These are phyloP conservation scores for Riptortus pedestris DNA, from an alignment of 1,140 invertebrate genomes.

Conservation along the genomic window DNA sequence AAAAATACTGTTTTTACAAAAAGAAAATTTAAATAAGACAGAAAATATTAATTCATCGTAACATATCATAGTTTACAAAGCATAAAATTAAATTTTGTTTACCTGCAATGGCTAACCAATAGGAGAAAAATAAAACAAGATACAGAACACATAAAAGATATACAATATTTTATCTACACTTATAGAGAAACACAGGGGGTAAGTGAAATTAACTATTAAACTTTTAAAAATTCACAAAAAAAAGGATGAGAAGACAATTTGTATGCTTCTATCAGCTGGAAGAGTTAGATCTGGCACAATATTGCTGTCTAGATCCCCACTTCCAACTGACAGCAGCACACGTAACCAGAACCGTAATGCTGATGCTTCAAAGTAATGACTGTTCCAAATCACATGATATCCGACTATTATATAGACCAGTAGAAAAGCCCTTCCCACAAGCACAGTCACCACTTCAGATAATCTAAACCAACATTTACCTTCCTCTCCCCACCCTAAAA, in stretches of 20 bases:
- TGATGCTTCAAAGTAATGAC: too few species aligned
- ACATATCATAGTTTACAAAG: background rate
- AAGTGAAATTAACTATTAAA: too few species aligned
- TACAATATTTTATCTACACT: too few species aligned
- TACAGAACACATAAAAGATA: background rate
- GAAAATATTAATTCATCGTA: background rate
- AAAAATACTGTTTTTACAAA: conserved; percentile 1
- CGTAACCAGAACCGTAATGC: background rate
- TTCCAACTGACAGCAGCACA: conserved; percentile 42
- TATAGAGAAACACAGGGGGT: too few species aligned
- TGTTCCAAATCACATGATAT: conserved; percentile 6
- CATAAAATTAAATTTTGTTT: too few species aligned
- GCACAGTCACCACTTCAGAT: conserved; percentile 26
- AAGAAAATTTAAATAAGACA: background rate
- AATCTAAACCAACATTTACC: conserved; percentile 29
- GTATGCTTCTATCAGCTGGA: conserved; percentile 44
- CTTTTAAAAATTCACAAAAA: too few species aligned
- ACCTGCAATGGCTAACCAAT: background rate
- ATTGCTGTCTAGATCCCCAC: conserved; percentile 45
- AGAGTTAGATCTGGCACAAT: conserved; percentile 54
- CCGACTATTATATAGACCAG: conserved; percentile 26
- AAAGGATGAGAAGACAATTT: conserved; percentile 7
- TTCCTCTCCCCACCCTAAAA: conserved; percentile 21
- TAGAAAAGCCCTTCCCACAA: conserved; percentile 27
- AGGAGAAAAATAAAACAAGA: conserved; percentile 1